Base-by-base conservation (phyloP, 1,140 invertebrate species). In the Ceratosolen solmsi region DNA sequence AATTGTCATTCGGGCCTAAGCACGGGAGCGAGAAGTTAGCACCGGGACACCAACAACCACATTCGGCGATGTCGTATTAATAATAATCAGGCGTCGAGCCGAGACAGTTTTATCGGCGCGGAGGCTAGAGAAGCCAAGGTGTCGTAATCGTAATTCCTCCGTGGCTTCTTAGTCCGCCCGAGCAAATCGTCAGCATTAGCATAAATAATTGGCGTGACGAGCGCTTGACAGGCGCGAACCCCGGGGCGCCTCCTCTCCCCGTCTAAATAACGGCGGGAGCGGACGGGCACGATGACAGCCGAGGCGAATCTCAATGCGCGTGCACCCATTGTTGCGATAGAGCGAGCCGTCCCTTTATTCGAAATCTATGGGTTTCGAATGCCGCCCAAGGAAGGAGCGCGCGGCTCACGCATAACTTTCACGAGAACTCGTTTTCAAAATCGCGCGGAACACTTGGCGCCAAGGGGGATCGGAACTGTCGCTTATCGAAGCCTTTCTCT, bases 181-280 rank as follows among this genome's bases (percentile, higher is more conserved):
- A 13, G 25, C 15, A 41, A 38, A 38, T 75, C 22, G 38, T 27
- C 17, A 65, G 9, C 9, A 77, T 82, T 82, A 82, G 68, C 80
- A 82, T 72, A 77, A 77, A 82, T 82, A 82, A 82, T 82, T 82
- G 81, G 68, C 68, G 27, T 79, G 82, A 79, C 71, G 76, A 65
- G 76, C 30, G 75, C 25, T 74, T 74, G 82, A 82, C 76, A 74
- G 74, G 27, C 73, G 51, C n/a, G n/a, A n/a, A 56, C 71, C 73
- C 54, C 51, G 9, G 60, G 9, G 51, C 58, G 22, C 33, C 51
- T 46, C 41, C 38, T n/a, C n/a, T 30, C 36, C 65, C 76, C 49
- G 46, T 78, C 63, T 15, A 60, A 77, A 51, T 68, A n/a, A 27
- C 38, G 27, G n/a, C 17, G 20, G 13, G 54, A 25, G 27, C 46